Conservation (phyloP, 2,888 invertebrate genomes). For the Parnassius glacialis region DNA sequence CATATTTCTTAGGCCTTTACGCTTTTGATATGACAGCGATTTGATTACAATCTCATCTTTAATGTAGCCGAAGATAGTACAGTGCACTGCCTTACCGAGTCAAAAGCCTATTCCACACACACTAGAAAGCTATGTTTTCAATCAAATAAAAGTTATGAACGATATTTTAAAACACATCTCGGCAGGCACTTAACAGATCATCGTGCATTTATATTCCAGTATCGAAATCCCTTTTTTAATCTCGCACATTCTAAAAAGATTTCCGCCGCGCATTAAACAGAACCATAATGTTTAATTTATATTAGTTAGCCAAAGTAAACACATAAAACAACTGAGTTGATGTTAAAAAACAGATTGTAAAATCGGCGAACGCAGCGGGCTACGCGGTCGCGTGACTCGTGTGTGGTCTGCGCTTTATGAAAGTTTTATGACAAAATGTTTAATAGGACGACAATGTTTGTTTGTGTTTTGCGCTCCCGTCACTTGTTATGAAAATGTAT, state of each 20-base stretch:
- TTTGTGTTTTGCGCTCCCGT: neutral
- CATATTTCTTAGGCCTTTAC: too few relatives aligned
- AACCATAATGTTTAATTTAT: conserved; percentile 15
- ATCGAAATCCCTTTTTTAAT: conserved; percentile 2
- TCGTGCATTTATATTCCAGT: neutral
- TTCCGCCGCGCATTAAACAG: conserved; percentile 1
- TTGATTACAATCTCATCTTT: too few relatives aligned
- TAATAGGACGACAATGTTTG: neutral
- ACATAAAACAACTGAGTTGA: conserved; percentile 16
- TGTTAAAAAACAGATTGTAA: conserved; percentile 21
- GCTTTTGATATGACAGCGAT: too few relatives aligned
- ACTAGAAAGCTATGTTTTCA: too few relatives aligned
- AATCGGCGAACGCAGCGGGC: conserved; percentile 21
- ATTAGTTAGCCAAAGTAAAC: conserved; percentile 21
- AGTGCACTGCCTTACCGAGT: too few relatives aligned
- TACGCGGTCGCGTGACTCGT: conserved; percentile 20
- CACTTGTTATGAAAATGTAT: neutral
- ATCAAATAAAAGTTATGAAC: too few relatives aligned
- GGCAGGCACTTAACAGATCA: neutral
- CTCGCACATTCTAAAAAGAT: conserved; percentile 1
- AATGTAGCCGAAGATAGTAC: too few relatives aligned
- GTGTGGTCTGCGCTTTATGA: conserved; percentile 23
- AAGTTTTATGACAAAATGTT: conserved; percentile 21
- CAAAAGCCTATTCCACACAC: too few relatives aligned
- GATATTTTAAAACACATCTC: too few relatives aligned